Percentiles rank a stretch among this genome's conserved stretches.
These are phyloP conservation scores for Pseudachorutes palmiensis DNA, from an alignment of 1,140 invertebrate species.

Conservation along the genomic window DNA sequence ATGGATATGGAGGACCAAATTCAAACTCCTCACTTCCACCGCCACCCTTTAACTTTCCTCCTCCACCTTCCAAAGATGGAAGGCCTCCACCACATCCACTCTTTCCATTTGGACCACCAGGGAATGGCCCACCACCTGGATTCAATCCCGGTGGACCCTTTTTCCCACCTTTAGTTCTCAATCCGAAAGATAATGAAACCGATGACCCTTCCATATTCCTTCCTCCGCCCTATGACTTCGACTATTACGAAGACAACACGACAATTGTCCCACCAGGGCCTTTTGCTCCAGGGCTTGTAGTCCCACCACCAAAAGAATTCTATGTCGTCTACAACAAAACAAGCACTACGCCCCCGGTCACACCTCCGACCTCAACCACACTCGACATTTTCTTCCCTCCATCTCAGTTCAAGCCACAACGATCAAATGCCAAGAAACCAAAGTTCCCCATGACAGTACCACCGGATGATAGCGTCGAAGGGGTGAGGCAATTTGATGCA, in stretches of 20 bases:
- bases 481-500: conserved; percentile 15
- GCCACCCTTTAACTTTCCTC: conserved; percentile 42
- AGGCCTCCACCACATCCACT: conserved; percentile 41
- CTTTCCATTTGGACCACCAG: conserved; percentile 42
- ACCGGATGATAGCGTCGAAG: conserved; percentile 36
- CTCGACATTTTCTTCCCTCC: not conserved
- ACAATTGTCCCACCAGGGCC: conserved; percentile 70
- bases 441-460: conserved; percentile 37
- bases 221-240: conserved; percentile 79
- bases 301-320: conserved; percentile 77
- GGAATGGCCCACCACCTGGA: conserved; percentile 40
- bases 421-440: conserved; percentile 35
- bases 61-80: conserved; percentile 13
- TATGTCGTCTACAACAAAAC: conserved; percentile 56
- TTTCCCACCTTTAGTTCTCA: conserved; percentile 49
- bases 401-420: conserved; percentile 15
- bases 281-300: conserved; percentile 72
- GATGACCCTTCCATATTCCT: conserved; percentile 81
- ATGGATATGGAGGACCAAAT: not conserved
- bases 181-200: conserved; percentile 54
- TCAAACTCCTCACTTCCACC: not conserved
- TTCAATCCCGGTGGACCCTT: conserved; percentile 59
- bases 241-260: conserved; percentile 66
- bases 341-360: no score
- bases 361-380: not conserved